A percentile compares a stretch with the other conserved stretches of the same genome.
These are phyloP conservation scores for Chascanopsetta lugubris DNA, from an alignment of 2,113 vertebrate species.

Conservation along the genomic window DNA sequence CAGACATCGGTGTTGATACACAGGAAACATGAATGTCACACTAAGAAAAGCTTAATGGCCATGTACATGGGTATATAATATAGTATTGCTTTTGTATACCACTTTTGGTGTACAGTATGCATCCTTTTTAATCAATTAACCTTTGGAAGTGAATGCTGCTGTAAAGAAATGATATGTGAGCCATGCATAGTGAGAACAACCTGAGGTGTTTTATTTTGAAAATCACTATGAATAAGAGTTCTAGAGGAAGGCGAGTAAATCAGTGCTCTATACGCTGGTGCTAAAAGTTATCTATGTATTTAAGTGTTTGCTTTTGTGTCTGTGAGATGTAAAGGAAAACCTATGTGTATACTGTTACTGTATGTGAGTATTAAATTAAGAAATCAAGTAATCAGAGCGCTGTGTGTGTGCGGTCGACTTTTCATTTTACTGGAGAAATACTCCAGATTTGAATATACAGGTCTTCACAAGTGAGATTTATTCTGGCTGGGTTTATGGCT, in stretches of 20 bases:
- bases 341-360: constrained; percentile 68
- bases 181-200: constrained; percentile 72
- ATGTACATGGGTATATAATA: constrained; percentile 65
- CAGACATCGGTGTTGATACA: constrained; percentile 50
- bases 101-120: constrained; percentile 69
- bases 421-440: constrained; percentile 15
- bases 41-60: constrained; percentile 39
- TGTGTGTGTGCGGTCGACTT: background rate
- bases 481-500: constrained; percentile 41
- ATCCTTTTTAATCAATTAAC: constrained; percentile 72
- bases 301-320: constrained; percentile 78
- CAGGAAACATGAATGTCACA: constrained; percentile 43
- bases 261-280: constrained; percentile 72
- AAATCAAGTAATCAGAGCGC: constrained; percentile 43
- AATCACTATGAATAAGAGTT: constrained; percentile 59
- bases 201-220: constrained; percentile 66
- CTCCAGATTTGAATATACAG: constrained; percentile 43
- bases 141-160: constrained; percentile 77
- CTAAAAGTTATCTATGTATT: constrained; percentile 77
- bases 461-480: constrained; percentile 26
- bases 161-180: constrained; percentile 69
- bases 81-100: constrained; percentile 67
- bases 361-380: constrained; percentile 77
- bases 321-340: constrained; percentile 74
- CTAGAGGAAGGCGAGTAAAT: constrained; percentile 61